Base-by-base conservation (phyloP, 2,888 invertebrate species). In the Stenurella melanura region DNA sequence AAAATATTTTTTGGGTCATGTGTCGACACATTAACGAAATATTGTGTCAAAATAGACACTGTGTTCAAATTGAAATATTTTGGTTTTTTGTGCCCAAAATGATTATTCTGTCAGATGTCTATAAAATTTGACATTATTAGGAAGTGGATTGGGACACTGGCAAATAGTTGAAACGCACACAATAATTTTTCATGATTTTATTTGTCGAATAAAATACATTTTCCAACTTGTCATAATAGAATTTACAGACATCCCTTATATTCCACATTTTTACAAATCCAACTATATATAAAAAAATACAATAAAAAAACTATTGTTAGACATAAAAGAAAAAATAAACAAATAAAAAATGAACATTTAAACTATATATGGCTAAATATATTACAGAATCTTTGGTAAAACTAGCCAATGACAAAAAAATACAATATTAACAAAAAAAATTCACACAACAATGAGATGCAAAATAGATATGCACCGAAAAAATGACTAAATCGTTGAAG, bases 351-450 rank as follows among this genome's bases (percentile, higher is more conserved):
- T 73, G 75, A 80, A 80, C 78, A 76, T 81, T 73, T 73, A 79
- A 80, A 76, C 71, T 75, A 76, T 72, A 15, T 50, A 79, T 80
- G 79, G 80, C 78, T 82, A 81, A 83, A 83, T 87, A 89, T 89
- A 86, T 87, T 89, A 89, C 89, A 89, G 80, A 83, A 81, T 90
- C 90, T 90, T 90, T 90, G 90, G 90, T 89, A 88, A 88, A 87
- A 88, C 90, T 89, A 90, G 90, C 90, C 89, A 88, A 86, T 84
- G 85, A 84, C 81, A 84, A 86, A 83, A n/a, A 84, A 85, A 83
- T 83, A 80, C 79, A 83, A 80, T 80, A 80, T 80, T 82, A 82
- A 85, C 78, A 82, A 84, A 84, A 83, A 26, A 82, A 80, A 81
- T 80, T 81, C 84, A 86, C 83, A 83, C 83, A 87, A 86, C 85